Evolutionary conservation across 2,888 invertebrate genomes (phyloP).

Genomic region (Helleia helle): DNA sequence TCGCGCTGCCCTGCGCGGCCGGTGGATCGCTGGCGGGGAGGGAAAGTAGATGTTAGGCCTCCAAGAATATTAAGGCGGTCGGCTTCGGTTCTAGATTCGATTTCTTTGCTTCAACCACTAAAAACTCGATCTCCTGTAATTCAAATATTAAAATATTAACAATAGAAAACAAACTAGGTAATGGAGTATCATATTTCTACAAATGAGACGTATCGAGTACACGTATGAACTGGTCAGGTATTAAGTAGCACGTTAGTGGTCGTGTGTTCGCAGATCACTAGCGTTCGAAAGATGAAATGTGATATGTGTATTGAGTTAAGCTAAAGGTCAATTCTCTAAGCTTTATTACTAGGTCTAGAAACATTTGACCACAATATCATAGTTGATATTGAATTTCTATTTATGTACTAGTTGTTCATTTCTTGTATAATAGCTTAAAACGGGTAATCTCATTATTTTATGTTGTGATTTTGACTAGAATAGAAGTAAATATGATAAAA

Average conservation of each 20-base stretch:
- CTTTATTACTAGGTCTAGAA: too few species aligned
- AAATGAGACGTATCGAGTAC: background rate
- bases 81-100: constrained; percentile 94
- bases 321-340: background rate
- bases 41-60: constrained; percentile 94
- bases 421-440: too few species aligned
- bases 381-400: too few species aligned
- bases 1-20: constrained; percentile 78
- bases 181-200: background rate
- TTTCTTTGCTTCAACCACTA: constrained; percentile 94
- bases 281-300: background rate
- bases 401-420: too few species aligned
- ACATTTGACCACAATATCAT: too few species aligned
- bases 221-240: too few species aligned
- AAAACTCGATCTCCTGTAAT: constrained; percentile 90
- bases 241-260: constrained; percentile 2
- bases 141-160: background rate
- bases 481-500: too few species aligned
- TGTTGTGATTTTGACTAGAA: too few species aligned
- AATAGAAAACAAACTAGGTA: background rate
- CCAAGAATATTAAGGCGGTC: constrained; percentile 91
- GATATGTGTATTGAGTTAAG: background rate
- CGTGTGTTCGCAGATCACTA: background rate
- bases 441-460: too few species aligned
- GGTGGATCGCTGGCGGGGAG: constrained; percentile 87